Conservation (phyloP, 2,113 vertebrate species). For the Crotalus horridus region DNA sequence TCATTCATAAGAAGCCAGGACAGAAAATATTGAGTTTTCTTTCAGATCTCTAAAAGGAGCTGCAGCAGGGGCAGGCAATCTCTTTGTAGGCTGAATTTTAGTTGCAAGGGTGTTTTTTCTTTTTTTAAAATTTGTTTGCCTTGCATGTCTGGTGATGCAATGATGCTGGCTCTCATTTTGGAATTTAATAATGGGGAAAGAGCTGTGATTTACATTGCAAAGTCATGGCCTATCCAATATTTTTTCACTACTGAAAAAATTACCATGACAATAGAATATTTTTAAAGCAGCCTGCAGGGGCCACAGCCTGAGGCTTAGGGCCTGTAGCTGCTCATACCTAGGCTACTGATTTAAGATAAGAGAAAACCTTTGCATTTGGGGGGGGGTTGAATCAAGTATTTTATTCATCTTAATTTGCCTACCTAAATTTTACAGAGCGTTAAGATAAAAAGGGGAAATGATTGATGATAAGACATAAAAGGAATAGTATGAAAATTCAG, state of each 20-base stretch:
- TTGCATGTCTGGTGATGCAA: neutral
- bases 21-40: neutral
- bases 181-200: neutral
- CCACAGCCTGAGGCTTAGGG: neutral
- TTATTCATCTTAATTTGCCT: neutral
- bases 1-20: neutral
- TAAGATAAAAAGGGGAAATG: neutral
- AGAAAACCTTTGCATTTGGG: neutral
- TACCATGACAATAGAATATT: neutral
- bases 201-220: neutral
- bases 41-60: neutral
- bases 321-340: neutral
- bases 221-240: neutral
- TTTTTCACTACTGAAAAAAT: neutral
- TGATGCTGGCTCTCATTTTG: neutral
- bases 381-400: neutral
- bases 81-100: neutral
- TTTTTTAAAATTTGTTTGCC: neutral
- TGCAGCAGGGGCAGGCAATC: neutral
- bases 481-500: slow-evolving; percentile 37
- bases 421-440: neutral
- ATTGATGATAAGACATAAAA: slow-evolving; percentile 37
- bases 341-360: neutral
- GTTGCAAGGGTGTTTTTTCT: neutral
- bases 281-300: neutral